phyloP scores from a whole-genome alignment of 2,797 vertebrate genomes.

The Malurus leucopterus region DNA sequence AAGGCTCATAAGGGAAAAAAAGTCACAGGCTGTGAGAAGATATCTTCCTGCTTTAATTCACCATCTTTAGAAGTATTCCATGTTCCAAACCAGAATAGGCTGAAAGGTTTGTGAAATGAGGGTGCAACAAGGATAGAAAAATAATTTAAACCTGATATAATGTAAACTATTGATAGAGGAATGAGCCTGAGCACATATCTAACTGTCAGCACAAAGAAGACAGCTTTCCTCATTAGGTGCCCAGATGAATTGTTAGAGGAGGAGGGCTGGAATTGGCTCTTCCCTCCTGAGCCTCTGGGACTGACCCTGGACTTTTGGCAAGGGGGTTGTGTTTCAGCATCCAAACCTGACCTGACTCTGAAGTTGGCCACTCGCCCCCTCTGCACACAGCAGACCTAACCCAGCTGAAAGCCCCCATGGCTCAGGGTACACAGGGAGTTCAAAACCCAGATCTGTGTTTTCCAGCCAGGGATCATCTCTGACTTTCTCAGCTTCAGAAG shows the following conservation, averaged over 20 bases:
- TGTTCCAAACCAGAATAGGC: background rate
- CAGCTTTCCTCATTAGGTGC: background rate
- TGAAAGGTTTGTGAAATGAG: background rate
- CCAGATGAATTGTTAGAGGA: background rate
- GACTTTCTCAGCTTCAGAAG: background rate
- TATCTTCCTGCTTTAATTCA: background rate
- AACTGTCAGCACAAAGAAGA: conserved; percentile 30
- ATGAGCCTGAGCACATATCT: background rate
- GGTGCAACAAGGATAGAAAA: background rate
- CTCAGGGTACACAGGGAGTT: background rate
- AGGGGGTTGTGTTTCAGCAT: background rate
- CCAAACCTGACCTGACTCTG: background rate
- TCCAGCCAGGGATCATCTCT: background rate
- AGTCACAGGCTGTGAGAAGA: background rate
- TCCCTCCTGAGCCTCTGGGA: background rate
- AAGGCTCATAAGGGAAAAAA: background rate
- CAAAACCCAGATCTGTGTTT: background rate
- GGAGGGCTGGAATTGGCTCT: background rate
- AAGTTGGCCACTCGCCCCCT: background rate
- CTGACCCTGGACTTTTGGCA: background rate
- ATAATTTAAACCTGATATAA: background rate
- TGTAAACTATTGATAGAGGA: conserved; percentile 10
- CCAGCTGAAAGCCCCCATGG: background rate
- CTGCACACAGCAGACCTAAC: background rate
- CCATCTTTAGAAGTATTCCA: background rate